Evolutionary conservation across 2,113 vertebrate genomes (phyloP), one percentile per base, ranked within the genome.

Genomic region (Pao palembangensis): DNA sequence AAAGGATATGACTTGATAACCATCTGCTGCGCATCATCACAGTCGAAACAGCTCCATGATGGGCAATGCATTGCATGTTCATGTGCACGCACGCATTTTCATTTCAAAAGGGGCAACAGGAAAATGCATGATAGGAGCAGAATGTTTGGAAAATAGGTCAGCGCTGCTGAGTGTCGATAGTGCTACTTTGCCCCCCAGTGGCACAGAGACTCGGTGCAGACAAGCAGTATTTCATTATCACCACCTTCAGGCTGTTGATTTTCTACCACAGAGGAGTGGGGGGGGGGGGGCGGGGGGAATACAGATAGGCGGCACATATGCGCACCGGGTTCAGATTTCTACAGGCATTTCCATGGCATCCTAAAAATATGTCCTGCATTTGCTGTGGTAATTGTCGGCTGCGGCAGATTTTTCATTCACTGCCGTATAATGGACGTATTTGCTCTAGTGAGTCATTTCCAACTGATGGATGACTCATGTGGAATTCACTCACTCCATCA

Each of bases 161-260:
- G 71, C 64, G 78, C 76, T 82, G 72, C 65, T 55, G 64, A 70
- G 69, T 69, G 84, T 90, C 67, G 75, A 85, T 76, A 87, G 90
- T 85, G 78, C 88, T 84, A 74, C 83, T 90, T 90, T 90, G 89
- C 91, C 91, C 90, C 88, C 91, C 71, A 88, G 90, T 91, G 91
- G 90, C 72, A 55, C 47, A 55, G 31, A 34, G 60, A 59, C 70
- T 79, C 83, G 87, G 59, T 90, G 87, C 89, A 90, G 60, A 63
- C 28, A 25, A 55, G 55, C 5, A 64, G 34, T 23, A 4, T 74
- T 67, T 47, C 56, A 64, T 69, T 75, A 74, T 65, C 60, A 64
- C 55, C 64, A 69, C 69, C 85, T 86, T 69, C 72, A 76, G 81
- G 78, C 82, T 85, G 79, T 80, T 75, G 78, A 74, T 75, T 76